Percentiles rank a stretch among this genome's conserved stretches.
phyloP scores from a whole-genome alignment of 2,113 vertebrate species.

The Syngnathus scovelli region DNA sequence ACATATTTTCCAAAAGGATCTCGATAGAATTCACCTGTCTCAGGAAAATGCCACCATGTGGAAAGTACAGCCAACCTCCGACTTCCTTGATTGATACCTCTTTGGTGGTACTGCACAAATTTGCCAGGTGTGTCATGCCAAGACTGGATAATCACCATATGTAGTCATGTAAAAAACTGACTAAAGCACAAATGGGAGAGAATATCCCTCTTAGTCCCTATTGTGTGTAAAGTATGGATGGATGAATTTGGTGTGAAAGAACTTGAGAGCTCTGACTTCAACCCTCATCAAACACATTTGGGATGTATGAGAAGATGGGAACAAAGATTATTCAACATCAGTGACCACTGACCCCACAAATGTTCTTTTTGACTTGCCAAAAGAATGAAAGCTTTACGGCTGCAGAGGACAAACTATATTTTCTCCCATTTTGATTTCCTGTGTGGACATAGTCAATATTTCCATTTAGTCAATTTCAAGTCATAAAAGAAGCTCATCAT shows the following conservation, averaged over 20 bases:
- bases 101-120: too few relatives aligned
- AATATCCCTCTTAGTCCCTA: background rate
- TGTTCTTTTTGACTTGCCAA: background rate
- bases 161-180: too few relatives aligned
- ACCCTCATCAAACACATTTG: background rate
- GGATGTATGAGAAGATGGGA: background rate
- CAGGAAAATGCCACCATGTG: too few relatives aligned
- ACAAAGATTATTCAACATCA: background rate
- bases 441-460: background rate
- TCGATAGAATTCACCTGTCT: too few relatives aligned
- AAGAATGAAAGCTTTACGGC: background rate
- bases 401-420: background rate
- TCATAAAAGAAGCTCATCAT: background rate
- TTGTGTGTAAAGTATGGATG: background rate
- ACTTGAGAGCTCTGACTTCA: background rate
- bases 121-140: too few relatives aligned
- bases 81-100: too few relatives aligned
- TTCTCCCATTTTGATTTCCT: background rate
- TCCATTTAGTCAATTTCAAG: background rate
- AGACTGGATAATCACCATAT: too few relatives aligned
- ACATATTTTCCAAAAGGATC: too few relatives aligned
- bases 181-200: too few relatives aligned
- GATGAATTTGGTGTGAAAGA: background rate
- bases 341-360: background rate
- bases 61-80: too few relatives aligned